A percentile compares a stretch with the other conserved stretches of the same genome.
phyloP scores from a whole-genome alignment of 2,888 invertebrate genomes.

The Osedax frankpressi region DNA sequence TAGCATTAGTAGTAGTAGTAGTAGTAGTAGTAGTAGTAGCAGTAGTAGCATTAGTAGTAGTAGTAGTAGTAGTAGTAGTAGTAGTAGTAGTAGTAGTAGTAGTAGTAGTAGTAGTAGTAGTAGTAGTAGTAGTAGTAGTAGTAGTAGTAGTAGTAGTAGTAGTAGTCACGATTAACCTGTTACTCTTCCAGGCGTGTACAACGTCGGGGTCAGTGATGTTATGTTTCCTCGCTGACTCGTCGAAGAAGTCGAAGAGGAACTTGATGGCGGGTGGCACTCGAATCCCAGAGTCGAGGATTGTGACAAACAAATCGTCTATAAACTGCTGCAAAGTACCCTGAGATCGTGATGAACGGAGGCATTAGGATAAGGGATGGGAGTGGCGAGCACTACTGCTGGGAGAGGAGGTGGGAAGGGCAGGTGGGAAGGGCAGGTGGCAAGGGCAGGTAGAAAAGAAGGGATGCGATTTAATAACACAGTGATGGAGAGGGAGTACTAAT shows the following conservation, averaged over 20 bases:
- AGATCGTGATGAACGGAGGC: no score
- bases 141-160: no score
- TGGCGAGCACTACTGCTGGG: background rate
- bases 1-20: no score
- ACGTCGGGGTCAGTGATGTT: conserved; percentile 93
- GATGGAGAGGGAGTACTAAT: background rate
- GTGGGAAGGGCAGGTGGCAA: background rate
- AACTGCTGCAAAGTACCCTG: conserved; percentile 92
- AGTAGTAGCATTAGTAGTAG: no score
- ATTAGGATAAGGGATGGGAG: background rate
- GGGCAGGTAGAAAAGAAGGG: background rate
- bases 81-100: no score
- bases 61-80: no score
- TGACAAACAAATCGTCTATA: conserved; percentile 90
- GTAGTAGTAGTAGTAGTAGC: no score
- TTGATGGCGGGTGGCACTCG: conserved; percentile 85
- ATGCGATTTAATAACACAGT: background rate
- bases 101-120: no score
- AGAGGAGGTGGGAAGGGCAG: background rate
- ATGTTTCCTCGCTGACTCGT: conserved; percentile 69
- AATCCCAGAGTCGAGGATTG: conserved; percentile 58
- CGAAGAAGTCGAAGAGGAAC: conserved; percentile 99
- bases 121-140: no score
- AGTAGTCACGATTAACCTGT: no score
- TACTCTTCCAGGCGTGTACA: conserved; percentile 99